A percentile compares a stretch with the other conserved stretches of the same genome.
Evolutionary conservation across 2,113 vertebrate genomes (phyloP).

Genomic region (Andinoacara biseriatus): DNA sequence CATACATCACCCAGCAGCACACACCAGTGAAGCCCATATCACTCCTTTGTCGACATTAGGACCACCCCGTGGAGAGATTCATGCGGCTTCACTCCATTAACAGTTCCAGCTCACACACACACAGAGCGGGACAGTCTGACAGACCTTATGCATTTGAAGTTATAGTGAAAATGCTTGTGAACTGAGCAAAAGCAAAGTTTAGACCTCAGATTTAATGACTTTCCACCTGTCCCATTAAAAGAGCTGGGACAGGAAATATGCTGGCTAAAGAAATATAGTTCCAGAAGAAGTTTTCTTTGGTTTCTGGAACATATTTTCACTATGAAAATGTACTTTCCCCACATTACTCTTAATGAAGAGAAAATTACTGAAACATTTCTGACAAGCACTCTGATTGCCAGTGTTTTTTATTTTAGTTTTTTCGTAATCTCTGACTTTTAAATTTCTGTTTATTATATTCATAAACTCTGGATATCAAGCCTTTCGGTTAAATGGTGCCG

Average conservation of each 20-base stretch:
- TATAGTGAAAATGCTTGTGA: slow-evolving; percentile 6
- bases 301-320: slow-evolving; percentile 26
- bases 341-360: background rate
- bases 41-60: slow-evolving; percentile 50
- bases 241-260: slow-evolving; percentile 8
- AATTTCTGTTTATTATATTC: slow-evolving; percentile 36
- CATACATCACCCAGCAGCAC: slow-evolving; percentile 75
- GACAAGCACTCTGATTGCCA: slow-evolving; percentile 8
- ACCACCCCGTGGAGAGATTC: slow-evolving; percentile 60
- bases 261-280: background rate
- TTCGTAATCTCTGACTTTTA: slow-evolving; percentile 4
- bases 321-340: slow-evolving; percentile 19
- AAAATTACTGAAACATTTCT: background rate
- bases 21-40: slow-evolving; percentile 48
- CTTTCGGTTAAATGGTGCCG: slow-evolving; percentile 6
- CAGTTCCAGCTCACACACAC: slow-evolving; percentile 30
- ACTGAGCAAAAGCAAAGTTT: background rate
- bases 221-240: slow-evolving; percentile 36
- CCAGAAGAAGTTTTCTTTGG: background rate
- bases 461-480: background rate
- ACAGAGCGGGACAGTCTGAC: slow-evolving; percentile 4
- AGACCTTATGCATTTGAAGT: background rate
- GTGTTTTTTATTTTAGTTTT: background rate
- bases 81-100: slow-evolving; percentile 67
- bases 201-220: background rate